Evolutionary conservation across 2,888 invertebrate species (phyloP).

Genomic region (Phyllotreta striolata): DNA sequence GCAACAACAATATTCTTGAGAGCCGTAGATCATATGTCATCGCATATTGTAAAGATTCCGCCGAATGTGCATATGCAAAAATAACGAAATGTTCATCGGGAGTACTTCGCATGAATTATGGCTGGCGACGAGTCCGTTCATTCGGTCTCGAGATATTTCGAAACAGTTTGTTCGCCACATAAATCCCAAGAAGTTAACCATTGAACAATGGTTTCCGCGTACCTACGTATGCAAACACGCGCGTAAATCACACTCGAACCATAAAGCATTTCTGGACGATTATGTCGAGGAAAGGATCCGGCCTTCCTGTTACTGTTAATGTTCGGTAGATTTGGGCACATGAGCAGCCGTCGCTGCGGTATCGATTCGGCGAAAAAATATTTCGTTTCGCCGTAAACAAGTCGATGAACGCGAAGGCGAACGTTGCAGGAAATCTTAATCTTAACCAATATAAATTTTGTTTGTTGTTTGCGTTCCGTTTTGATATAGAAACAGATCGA

Average conservation of each 20-base stretch:
- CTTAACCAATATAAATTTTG: too few species aligned
- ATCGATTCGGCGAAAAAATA: constrained; percentile 4
- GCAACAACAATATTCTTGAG: constrained; percentile 6
- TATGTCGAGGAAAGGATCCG: constrained; percentile 32
- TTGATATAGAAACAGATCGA: too few species aligned
- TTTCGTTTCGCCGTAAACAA: background rate
- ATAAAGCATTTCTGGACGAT: constrained; percentile 49
- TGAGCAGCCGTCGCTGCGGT: constrained; percentile 5
- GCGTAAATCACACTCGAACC: constrained; percentile 51
- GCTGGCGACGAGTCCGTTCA: constrained; percentile 35
- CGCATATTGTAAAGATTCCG: constrained; percentile 14
- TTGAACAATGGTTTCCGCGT: constrained; percentile 49
- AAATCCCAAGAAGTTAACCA: constrained; percentile 48
- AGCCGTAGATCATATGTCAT: constrained; percentile 16
- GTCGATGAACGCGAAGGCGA: too few species aligned
- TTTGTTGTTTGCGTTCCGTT: too few species aligned
- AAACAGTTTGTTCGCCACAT: constrained; percentile 45
- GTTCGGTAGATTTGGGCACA: constrained; percentile 10
- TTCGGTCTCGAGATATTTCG: constrained; percentile 38
- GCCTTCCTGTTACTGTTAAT: constrained; percentile 25
- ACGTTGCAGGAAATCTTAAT: too few species aligned
- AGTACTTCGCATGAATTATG: constrained; percentile 31
- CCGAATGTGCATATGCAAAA: constrained; percentile 22
- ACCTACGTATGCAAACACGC: constrained; percentile 49
- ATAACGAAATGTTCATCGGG: constrained; percentile 25